phyloP scores from a whole-genome alignment of 2,113 vertebrate species.

The Dipodomys spectabilis region DNA sequence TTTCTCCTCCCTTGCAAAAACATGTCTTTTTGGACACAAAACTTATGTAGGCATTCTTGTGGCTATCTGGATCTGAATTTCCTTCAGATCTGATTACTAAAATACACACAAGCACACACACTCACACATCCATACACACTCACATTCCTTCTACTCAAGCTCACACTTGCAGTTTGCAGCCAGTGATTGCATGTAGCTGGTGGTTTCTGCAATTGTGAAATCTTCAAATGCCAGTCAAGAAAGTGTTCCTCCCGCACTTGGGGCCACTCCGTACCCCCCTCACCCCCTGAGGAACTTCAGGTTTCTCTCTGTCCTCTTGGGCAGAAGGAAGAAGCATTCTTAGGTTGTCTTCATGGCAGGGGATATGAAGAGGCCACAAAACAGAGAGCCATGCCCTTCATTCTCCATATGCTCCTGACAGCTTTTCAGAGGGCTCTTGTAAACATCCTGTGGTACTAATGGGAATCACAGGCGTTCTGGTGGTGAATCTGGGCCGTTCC shows the following conservation, averaged over 20 bases:
- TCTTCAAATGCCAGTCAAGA: conserved; percentile 77
- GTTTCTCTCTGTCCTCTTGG: conserved; percentile 64
- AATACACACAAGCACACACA: neutral
- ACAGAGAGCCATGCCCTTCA: neutral
- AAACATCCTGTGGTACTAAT: neutral
- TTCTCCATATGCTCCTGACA: neutral
- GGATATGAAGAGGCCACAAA: neutral
- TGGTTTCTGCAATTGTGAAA: conserved; percentile 78
- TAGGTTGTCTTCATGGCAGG: neutral
- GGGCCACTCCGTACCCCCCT: conserved; percentile 56
- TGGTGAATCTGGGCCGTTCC: neutral
- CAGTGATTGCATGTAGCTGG: conserved; percentile 74
- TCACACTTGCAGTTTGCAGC: conserved; percentile 47
- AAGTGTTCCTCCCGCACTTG: conserved; percentile 72
- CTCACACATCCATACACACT: neutral
- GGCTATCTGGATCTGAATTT: neutral
- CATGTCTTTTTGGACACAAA: neutral
- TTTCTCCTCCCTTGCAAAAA: neutral
- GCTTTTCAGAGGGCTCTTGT: neutral
- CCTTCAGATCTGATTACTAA: neutral
- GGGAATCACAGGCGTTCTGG: neutral
- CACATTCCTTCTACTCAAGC: neutral
- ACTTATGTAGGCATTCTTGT: conserved; percentile 29
- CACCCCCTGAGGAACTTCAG: conserved; percentile 71
- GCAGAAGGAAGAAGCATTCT: conserved; percentile 31